Evolutionary conservation across 2,888 invertebrate genomes (phyloP), one percentile per base, ranked within the genome.

Genomic region (Galeopsomyia nigrocyanea): DNA sequence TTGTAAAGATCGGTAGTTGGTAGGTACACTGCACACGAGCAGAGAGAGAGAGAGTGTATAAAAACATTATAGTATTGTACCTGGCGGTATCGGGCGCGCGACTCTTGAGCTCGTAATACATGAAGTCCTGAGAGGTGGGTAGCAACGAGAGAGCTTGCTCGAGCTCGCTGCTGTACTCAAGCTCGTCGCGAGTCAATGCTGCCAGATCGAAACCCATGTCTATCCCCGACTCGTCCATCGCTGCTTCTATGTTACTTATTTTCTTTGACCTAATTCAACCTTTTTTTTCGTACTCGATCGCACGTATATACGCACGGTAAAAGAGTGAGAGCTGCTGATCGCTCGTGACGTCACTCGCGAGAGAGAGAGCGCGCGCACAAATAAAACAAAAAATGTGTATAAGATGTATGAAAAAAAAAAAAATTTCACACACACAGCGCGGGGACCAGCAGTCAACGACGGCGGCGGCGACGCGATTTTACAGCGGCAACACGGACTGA

Each of bases 161-260:
- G 77, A 89, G 88, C 79, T 90, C 87, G 77, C 88, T 88, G 84
- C 80, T 88, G 82, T 87, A 87, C 79, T 88, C 88, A 79, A 87
- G 88, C 84, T 89, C 89, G 77, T 73, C 89, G 76, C 88, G 87
- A 77, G 89, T 87, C 78, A 90, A 87, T 77, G 90, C 89, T 74
- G 89, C 89, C 81, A 91, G 88, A 87, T 91, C 91, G 82, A 90
- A 91, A 75, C 89, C 90, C 89, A 91, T 89, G 81, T 91, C 91
- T 79, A 91, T 90, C 78, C 91, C 91, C 80, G 91, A 91, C 85
- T 91, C 91, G 86, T 90, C 90, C 90, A 90, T 90, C 68, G 68
- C 55, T 3, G 49, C 55, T 47, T 22, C 56, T 16, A 3, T 39
- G 39, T 31, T 39, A 10, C 10, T 39, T 39, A n/a, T 39, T 10